phyloP scores from a whole-genome alignment of 2,888 invertebrate species.

The Electrophaes corylata region DNA sequence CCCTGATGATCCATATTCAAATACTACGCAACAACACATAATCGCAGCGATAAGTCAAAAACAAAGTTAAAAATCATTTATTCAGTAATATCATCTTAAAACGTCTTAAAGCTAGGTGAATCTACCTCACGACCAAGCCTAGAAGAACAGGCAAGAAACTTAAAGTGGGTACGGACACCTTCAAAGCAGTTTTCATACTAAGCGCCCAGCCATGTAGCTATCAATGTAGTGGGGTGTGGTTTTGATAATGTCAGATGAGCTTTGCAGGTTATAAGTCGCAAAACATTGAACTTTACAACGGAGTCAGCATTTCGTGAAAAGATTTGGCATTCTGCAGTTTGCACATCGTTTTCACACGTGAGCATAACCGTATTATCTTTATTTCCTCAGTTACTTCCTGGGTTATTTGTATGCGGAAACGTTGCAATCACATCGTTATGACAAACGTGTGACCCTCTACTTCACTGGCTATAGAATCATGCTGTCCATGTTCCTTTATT shows the following conservation, averaged over 20 bases:
- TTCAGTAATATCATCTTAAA: no score
- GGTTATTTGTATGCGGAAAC: conserved; percentile 56
- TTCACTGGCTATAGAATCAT: not conserved
- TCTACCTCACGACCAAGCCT: no score
- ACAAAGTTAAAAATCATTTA: no score
- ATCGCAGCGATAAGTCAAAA: no score
- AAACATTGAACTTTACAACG: not conserved
- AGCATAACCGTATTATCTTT: conserved; percentile 40
- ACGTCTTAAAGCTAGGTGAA: no score
- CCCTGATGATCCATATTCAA: no score
- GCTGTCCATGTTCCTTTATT: conserved; percentile 4
- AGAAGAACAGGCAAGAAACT: no score
- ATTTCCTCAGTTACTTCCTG: conserved; percentile 52
- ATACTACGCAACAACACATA: no score
- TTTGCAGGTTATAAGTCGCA: not conserved
- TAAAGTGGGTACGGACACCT: no score
- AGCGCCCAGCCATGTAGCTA: not conserved
- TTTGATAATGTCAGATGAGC: not conserved
- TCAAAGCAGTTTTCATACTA: no score
- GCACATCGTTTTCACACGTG: conserved; percentile 44
- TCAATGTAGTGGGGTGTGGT: not conserved
- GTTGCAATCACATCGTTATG: conserved; percentile 47
- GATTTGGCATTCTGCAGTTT: not conserved
- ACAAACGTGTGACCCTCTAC: conserved; percentile 21
- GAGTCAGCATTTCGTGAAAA: not conserved